phyloP scores from a whole-genome alignment of 2,113 vertebrate species.

The Sander vitreus region DNA sequence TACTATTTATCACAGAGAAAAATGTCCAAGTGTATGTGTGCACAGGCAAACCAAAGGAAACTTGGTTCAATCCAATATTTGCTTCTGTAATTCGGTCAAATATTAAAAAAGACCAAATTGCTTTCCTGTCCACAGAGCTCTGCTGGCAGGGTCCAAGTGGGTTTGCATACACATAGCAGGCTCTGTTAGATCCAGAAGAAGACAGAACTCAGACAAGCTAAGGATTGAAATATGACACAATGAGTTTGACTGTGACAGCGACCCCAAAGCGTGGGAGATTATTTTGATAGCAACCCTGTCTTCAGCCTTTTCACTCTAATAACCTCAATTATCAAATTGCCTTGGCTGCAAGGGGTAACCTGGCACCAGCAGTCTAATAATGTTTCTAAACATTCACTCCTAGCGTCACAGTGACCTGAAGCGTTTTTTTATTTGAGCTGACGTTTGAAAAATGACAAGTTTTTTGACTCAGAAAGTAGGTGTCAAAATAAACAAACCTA shows the following conservation, averaged over 20 bases:
- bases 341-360: constrained; percentile 74
- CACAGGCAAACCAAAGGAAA: constrained; percentile 73
- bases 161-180: constrained; percentile 65
- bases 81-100: constrained; percentile 78
- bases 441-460: constrained; percentile 54
- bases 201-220: constrained; percentile 69
- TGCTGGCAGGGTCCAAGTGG: constrained; percentile 56
- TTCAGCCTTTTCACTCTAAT: constrained; percentile 77
- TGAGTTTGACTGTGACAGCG: constrained; percentile 79
- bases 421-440: constrained; percentile 56
- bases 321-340: constrained; percentile 85
- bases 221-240: constrained; percentile 79
- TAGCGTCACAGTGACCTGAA: constrained; percentile 46
- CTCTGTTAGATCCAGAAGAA: constrained; percentile 67
- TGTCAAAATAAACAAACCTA: constrained; percentile 59
- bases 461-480: constrained; percentile 39
- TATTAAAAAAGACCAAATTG: constrained; percentile 77
- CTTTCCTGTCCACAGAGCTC: constrained; percentile 70
- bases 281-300: constrained; percentile 75
- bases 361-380: constrained; percentile 71
- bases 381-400: constrained; percentile 68
- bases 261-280: constrained; percentile 62
- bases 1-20: constrained; percentile 74
- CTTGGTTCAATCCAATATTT: constrained; percentile 77
- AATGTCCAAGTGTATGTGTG: constrained; percentile 58